Conservation (phyloP, 2,797 vertebrate genomes). For the Clarias platycephalus region DNA sequence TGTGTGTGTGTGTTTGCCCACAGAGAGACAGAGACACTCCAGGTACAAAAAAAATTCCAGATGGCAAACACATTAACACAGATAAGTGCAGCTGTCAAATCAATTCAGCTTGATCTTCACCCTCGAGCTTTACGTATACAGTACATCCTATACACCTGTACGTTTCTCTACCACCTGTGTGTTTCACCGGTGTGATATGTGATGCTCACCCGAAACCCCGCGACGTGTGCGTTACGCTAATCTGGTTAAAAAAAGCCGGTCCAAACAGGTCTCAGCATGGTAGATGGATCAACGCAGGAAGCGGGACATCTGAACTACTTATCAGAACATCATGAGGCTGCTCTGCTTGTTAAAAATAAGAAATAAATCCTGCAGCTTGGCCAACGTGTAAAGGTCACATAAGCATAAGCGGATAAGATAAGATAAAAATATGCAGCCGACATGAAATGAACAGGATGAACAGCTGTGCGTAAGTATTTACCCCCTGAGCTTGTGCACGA, state of each 20-base stretch:
- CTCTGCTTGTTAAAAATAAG: slow-evolving; percentile 1
- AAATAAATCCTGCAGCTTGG: neutral
- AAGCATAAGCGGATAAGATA: neutral
- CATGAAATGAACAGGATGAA: neutral
- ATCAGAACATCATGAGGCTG: neutral
- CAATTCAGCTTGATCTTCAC: neutral
- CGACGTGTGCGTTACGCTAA: neutral
- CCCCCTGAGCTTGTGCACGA: neutral
- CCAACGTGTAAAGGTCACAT: slow-evolving; percentile 18
- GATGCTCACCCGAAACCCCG: neutral
- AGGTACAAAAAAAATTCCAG: neutral
- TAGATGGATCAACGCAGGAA: neutral
- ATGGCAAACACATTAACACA: neutral
- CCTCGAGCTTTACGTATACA: neutral
- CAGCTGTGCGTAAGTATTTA: neutral
- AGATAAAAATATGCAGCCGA: neutral
- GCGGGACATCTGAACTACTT: neutral
- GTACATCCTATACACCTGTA: neutral
- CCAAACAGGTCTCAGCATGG: slow-evolving; percentile 18
- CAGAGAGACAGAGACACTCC: neutral
- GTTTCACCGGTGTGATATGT: too few relatives aligned
- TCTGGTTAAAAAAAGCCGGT: slow-evolving; percentile 23
- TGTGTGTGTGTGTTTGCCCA: slow-evolving; percentile 23
- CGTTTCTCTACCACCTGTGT: neutral
- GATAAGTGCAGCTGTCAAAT: neutral